Conservation (phyloP, 1,140 invertebrate species). For the Pteromalus puparum region DNA sequence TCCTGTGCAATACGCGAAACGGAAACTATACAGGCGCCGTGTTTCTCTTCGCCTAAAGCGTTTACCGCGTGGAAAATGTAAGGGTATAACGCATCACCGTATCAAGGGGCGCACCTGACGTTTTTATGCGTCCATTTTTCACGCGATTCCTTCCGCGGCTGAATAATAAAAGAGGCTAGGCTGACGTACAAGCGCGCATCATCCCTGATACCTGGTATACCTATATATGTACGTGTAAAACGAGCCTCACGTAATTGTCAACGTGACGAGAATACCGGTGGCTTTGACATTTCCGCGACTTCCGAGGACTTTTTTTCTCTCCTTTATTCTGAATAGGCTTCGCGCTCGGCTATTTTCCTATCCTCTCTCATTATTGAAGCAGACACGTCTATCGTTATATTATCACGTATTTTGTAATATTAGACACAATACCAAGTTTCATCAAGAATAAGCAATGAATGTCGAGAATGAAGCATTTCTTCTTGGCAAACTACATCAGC, state of each 20-base stretch:
- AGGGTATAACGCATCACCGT: neutral
- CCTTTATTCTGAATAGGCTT: neutral
- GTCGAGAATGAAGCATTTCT: neutral
- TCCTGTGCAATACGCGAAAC: neutral
- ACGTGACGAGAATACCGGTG: slow-evolving; percentile 31
- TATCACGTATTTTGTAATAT: no score
- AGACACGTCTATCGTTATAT: no score
- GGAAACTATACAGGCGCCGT: neutral
- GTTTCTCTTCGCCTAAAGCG: neutral
- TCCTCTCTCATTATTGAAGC: no score
- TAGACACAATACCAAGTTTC: no score
- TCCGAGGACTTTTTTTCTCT: neutral
- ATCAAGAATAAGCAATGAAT: no score
- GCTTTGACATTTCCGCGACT: neutral
- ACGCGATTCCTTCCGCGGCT: neutral
- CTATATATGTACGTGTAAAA: neutral
- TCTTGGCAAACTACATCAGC: no score
- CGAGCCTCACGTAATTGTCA: slow-evolving; percentile 31
- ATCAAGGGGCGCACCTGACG: neutral
- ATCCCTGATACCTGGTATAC: neutral
- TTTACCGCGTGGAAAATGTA: neutral
- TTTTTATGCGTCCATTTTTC: slow-evolving; percentile 32
- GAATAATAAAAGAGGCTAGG: neutral
- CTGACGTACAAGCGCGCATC: neutral
- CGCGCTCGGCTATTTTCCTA: neutral